Base-by-base conservation (phyloP, 2,797 vertebrate species). In the Graptemys geographica region DNA sequence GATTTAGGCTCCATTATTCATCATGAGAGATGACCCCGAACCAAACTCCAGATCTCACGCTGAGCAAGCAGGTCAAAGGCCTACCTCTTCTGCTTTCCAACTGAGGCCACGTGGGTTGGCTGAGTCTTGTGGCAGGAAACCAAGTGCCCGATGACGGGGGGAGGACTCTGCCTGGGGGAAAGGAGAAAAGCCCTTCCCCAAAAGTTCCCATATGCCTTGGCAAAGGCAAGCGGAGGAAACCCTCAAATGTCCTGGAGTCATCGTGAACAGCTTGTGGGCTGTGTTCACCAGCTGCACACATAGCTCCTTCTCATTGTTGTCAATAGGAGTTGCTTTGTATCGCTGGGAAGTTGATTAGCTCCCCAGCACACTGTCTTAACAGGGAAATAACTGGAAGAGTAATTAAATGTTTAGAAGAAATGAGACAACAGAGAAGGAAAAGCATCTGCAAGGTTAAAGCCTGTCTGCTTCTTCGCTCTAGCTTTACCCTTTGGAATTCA, bases 361-460 rank as follows among this genome's bases (percentile, higher is more conserved):
- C 87, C 7, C 11, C 87, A 76, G 88, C 90, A 23, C 18, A 51
- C 88, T n/a, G 55, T 44, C 76, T 41, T 9, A 27, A 3, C 33
- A 1, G 62, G 90, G 82, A 62, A 49, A 16, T 23, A 55, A 11
- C 92, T 57, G 90, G 56, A 28, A 78, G 74, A 21, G 90, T 53
- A 83, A 92, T 94, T 88, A 78, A 78, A 79, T 10, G 84, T 74
- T 82, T 23, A 23, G 84, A 55, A 89, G 91, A 81, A 87, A n/a
- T 13, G 74, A 49, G 83, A 49, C 69, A 49, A 37, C 59, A 0
- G 82, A 33, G 90, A 51, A 65, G 90, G 94, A 44, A 5, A 28
- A 88, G 85, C 74, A 37, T 53, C 88, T 72, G 90, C 85, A 2
- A 79, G 82, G 88, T 49, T 21, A n/a, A 44, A 49, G 88, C 82